Percentiles rank a stretch among this genome's conserved stretches.
phyloP scores from a whole-genome alignment of 2,797 vertebrate genomes.

The Macropodus opercularis region DNA sequence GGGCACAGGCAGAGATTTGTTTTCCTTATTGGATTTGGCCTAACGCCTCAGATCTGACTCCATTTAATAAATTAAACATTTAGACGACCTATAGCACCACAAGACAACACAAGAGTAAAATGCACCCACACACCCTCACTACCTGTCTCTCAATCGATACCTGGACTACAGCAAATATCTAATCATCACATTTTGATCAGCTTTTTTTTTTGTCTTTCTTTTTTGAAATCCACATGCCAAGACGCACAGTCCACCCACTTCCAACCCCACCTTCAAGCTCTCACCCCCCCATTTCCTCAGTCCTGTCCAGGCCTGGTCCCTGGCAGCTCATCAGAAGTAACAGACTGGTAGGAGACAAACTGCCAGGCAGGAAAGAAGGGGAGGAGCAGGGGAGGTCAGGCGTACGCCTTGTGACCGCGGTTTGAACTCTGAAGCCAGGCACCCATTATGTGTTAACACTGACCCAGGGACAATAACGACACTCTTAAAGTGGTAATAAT shows the following conservation, averaged over 20 bases:
- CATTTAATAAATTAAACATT: conserved; percentile 65
- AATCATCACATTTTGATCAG: conserved; percentile 5
- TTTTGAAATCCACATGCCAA: conserved; percentile 14
- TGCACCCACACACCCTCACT: too few relatives aligned
- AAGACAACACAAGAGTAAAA: too few relatives aligned
- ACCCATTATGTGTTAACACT: conserved; percentile 24
- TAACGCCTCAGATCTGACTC: conserved; percentile 57
- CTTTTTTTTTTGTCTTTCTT: not conserved
- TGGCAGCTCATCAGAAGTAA: conserved; percentile 69
- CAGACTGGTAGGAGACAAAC: conserved; percentile 68
- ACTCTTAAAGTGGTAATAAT: conserved; percentile 39
- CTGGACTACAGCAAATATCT: not conserved
- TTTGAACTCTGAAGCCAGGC: conserved; percentile 56
- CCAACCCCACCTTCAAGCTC: not conserved
- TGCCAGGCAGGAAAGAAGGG: conserved; percentile 55
- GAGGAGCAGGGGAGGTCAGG: conserved; percentile 63
- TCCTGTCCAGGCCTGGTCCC: conserved; percentile 25
- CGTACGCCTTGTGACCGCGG: conserved; percentile 63
- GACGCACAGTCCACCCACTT: not conserved
- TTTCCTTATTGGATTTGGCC: conserved; percentile 62
- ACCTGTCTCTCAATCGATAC: conserved; percentile 11
- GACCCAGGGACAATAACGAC: conserved; percentile 15
- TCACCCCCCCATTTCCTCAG: conserved; percentile 13
- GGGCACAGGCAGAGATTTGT: conserved; percentile 3
- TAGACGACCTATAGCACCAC: conserved; percentile 12